These are phyloP conservation scores for Cephalopterus ornatus DNA, from an alignment of 2,113 vertebrate species.

Conservation along the genomic window DNA sequence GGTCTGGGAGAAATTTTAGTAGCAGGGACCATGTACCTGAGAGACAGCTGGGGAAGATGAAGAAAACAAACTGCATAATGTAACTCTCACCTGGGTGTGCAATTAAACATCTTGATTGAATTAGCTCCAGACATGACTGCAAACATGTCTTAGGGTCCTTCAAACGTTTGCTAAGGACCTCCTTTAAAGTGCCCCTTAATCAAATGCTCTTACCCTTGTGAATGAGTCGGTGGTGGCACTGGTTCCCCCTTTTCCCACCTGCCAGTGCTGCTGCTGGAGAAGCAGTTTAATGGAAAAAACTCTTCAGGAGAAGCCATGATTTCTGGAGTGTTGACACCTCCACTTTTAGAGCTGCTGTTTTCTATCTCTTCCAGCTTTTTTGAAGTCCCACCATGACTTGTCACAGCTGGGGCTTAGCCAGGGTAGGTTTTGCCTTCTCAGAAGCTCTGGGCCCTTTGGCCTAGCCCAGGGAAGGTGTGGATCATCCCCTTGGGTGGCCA, in stretches of 20 bases:
- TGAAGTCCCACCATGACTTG: neutral
- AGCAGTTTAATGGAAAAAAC: neutral
- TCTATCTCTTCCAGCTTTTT: neutral
- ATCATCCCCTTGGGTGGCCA: neutral
- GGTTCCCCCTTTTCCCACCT: neutral
- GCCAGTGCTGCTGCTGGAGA: neutral
- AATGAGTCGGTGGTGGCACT: neutral
- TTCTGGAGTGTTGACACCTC: neutral
- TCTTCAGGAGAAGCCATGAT: neutral
- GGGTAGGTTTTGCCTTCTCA: neutral
- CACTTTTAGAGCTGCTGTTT: neutral
- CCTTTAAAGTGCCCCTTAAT: neutral
- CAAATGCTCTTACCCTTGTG: neutral
- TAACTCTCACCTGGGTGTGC: neutral
- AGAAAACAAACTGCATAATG: neutral
- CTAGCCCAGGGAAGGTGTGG: neutral
- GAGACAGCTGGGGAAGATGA: neutral
- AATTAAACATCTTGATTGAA: conserved; percentile 17
- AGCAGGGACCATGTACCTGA: accelerated
- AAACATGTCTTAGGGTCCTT: neutral
- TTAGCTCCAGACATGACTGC: neutral
- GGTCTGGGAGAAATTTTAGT: neutral
- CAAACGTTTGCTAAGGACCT: neutral
- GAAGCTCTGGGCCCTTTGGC: neutral
- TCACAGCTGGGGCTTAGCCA: neutral